A percentile compares a stretch with the other conserved stretches of the same genome.
Conservation (phyloP, 1,140 invertebrate genomes). For the Anoplophora glabripennis region DNA sequence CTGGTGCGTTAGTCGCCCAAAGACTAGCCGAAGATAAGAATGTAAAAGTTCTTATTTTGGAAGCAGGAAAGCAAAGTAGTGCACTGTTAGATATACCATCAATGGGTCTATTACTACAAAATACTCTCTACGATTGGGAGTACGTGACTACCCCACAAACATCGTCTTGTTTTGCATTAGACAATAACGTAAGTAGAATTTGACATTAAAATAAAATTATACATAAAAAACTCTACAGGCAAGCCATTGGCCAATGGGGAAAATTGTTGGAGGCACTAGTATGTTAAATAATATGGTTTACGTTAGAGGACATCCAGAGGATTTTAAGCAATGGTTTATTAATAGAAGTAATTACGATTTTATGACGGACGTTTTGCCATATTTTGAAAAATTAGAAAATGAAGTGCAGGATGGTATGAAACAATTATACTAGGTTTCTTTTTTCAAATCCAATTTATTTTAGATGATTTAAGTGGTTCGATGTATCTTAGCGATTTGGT, state of each 20-base stretch:
- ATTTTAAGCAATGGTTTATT: conserved; percentile 80
- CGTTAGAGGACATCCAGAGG: conserved; percentile 81
- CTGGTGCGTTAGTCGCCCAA: conserved; percentile 66
- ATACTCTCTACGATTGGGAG: conserved; percentile 66
- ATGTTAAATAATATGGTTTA: conserved; percentile 89
- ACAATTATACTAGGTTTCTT: neutral
- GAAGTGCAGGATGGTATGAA: conserved; percentile 1
- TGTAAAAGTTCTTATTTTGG: conserved; percentile 62
- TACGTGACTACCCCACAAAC: conserved; percentile 64
- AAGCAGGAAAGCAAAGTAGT: conserved; percentile 60
- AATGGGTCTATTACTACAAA: conserved; percentile 59
- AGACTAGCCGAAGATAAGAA: conserved; percentile 59
- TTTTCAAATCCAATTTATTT: conserved; percentile 2
- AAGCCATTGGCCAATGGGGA: conserved; percentile 76
- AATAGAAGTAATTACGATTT: conserved; percentile 49
- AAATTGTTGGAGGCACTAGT: conserved; percentile 80
- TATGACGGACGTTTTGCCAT: conserved; percentile 35
- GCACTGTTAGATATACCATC: conserved; percentile 61
- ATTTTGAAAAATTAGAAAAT: conserved; percentile 20
- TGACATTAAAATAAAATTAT: neutral
- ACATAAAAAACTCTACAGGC: conserved; percentile 46
- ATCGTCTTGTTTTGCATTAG: conserved; percentile 62
- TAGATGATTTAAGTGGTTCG: conserved; percentile 39
- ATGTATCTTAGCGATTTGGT: conserved; percentile 50
- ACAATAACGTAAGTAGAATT: conserved; percentile 54